Percentiles rank a stretch among this genome's conserved stretches.
phyloP scores from a whole-genome alignment of 2,888 invertebrate genomes.

The Lasius fuliginosus region DNA sequence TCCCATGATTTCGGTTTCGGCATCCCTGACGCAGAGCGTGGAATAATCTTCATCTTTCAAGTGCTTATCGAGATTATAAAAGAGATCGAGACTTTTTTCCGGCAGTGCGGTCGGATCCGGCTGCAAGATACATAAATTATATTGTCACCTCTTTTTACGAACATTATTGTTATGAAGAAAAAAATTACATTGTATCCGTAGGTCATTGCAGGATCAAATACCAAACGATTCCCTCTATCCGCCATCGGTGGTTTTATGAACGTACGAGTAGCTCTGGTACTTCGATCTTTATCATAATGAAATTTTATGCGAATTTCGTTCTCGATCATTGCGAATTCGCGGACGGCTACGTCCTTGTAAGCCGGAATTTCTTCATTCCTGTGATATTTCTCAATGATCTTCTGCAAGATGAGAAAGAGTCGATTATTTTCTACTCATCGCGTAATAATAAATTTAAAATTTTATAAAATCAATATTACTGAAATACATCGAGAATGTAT shows the following conservation, averaged over 20 bases:
- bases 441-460: constrained; percentile 8
- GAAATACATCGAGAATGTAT: constrained; percentile 72
- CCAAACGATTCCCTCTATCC: constrained; percentile 90
- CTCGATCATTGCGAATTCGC: constrained; percentile 89
- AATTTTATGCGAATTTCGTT: constrained; percentile 89
- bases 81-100: constrained; percentile 89
- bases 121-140: constrained; percentile 82
- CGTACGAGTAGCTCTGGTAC: constrained; percentile 89
- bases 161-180: neutral
- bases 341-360: constrained; percentile 89
- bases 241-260: constrained; percentile 91
- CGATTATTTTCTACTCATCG: neutral
- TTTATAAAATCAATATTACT: constrained; percentile 65
- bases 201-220: constrained; percentile 89
- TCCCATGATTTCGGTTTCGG: constrained; percentile 86
- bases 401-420: constrained; percentile 82
- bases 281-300: constrained; percentile 89
- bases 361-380: constrained; percentile 88
- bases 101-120: constrained; percentile 89
- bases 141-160: too few species aligned
- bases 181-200: constrained; percentile 89
- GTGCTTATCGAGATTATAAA: constrained; percentile 89
- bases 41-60: constrained; percentile 89
- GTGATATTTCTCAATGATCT: constrained; percentile 89
- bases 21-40: constrained; percentile 87